Base-by-base conservation (phyloP, 2,113 vertebrate species). In the Rhea pennata region DNA sequence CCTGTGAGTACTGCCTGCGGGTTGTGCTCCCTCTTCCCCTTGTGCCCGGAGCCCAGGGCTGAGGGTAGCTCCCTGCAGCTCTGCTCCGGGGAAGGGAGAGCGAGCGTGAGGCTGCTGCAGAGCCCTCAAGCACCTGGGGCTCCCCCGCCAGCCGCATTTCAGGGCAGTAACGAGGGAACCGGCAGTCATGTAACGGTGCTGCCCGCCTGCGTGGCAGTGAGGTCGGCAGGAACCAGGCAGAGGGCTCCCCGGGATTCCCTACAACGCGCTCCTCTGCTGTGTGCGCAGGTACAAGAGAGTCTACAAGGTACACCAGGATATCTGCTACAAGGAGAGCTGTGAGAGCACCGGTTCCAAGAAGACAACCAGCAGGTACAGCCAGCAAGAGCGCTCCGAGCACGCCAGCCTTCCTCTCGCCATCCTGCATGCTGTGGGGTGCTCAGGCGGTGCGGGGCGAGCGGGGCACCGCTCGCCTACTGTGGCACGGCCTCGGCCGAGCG, bases 311-410 rank as follows among this genome's bases (percentile, higher is more conserved):
- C 99, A 99, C 91, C 98, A 98, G 89, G 99, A 99, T 48, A 53
- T 99, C 96, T 99, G 99, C 98, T 99, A 99, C 97, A 98, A 98
- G 92, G 99, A 99, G 98, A 98, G 98, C 94, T 99, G 99, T 67
- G 98, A 99, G 92, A 97, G 98, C n/a, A 95, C 97, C 1, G 51
- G 91, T 91, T 74, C 92, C 4, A 58, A 95, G 95, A 98, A 97
- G 93, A 96, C 95, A 97, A 93, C 89, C 73, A 94, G 97, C 99
- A 98, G 98, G 99, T 98, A 93, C 5, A 42, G 26, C 15, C 42
- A 2, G 0, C 14, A 51, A 83, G 54, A 40, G 7, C 13, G 6
- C 1, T 0, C 26, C 1, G 1, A 20, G 29, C 1, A 0, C 1
- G 2, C 66, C 8, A 2, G 50, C 50, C 44, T 42, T 50, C 51